These are phyloP conservation scores for Amblyornis subalaris DNA, from an alignment of 2,113 vertebrate genomes.

Conservation along the genomic window DNA sequence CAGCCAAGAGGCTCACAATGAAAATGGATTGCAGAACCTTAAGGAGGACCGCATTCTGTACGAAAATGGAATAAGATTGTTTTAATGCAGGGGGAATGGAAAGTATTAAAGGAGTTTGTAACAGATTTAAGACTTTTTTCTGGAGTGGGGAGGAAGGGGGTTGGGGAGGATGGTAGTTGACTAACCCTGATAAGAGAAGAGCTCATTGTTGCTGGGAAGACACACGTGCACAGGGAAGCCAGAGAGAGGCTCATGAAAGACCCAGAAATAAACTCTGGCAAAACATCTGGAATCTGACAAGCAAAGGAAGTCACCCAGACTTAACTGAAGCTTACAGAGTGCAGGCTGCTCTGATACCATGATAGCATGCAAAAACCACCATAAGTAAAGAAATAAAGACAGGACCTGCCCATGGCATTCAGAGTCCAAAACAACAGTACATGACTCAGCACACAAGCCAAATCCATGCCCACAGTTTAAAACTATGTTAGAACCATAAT, in stretches of 20 bases:
- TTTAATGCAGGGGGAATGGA: background rate
- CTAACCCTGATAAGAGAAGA: background rate
- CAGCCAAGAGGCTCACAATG: background rate
- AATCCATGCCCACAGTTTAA: background rate
- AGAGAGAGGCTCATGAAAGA: background rate
- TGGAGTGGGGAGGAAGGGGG: background rate
- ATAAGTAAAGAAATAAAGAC: background rate
- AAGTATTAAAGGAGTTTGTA: background rate
- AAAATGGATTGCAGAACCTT: background rate
- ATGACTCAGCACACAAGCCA: accelerated
- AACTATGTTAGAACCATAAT: background rate
- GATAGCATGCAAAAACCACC: background rate
- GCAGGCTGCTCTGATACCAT: background rate
- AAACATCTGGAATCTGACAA: conserved; percentile 36
- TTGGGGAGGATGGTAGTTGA: background rate
- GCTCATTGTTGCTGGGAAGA: background rate
- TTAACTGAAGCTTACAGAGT: background rate
- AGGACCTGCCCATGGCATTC: background rate
- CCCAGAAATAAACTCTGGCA: background rate
- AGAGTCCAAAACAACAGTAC: background rate
- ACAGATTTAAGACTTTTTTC: background rate
- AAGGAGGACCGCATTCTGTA: background rate
- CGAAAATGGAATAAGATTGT: background rate
- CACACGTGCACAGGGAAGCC: background rate
- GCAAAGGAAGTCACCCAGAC: conserved; percentile 30